Evolutionary conservation across 1,140 invertebrate genomes (phyloP).

Genomic region (Asbolus verrucosus): DNA sequence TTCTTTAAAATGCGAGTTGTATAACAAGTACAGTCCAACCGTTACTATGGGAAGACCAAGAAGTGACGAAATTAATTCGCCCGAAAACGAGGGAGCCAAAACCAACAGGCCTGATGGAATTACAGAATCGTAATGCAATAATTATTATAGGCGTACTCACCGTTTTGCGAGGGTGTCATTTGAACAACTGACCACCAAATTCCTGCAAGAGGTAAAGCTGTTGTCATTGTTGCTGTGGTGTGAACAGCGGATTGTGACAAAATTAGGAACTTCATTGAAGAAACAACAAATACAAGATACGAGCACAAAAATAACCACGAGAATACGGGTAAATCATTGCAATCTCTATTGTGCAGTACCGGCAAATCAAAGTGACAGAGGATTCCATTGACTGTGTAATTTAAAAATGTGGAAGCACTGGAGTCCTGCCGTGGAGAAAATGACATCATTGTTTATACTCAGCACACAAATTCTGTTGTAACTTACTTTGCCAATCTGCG

Average conservation of each 20-base stretch:
- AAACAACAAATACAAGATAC: conserved; percentile 66
- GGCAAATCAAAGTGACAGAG: conserved; percentile 59
- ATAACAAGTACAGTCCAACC: conserved; percentile 68
- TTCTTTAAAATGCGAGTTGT: conserved; percentile 68
- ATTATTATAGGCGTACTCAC: too few relatives aligned
- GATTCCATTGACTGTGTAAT: conserved; percentile 59
- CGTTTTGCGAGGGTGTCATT: conserved; percentile 60
- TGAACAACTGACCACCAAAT: conserved; percentile 74
- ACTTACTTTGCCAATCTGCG: conserved; percentile 67
- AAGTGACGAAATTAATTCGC: conserved; percentile 71
- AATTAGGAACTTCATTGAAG: conserved; percentile 68
- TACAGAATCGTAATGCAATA: too few relatives aligned
- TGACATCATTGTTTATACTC: too few relatives aligned
- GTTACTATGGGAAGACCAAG: conserved; percentile 71
- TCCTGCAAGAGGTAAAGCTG: conserved; percentile 69
- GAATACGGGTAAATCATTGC: conserved; percentile 65
- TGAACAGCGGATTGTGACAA: conserved; percentile 71
- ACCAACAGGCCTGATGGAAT: conserved; percentile 63
- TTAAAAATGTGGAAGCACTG: conserved; percentile 56
- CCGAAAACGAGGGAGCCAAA: conserved; percentile 70
- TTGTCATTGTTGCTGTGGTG: conserved; percentile 68
- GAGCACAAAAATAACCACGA: conserved; percentile 68
- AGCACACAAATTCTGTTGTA: too few relatives aligned
- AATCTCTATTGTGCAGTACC: conserved; percentile 54
- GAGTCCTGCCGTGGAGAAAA: conserved; percentile 55